Conservation (phyloP, 2,888 invertebrate genomes). For the Stenodera caucasica region DNA sequence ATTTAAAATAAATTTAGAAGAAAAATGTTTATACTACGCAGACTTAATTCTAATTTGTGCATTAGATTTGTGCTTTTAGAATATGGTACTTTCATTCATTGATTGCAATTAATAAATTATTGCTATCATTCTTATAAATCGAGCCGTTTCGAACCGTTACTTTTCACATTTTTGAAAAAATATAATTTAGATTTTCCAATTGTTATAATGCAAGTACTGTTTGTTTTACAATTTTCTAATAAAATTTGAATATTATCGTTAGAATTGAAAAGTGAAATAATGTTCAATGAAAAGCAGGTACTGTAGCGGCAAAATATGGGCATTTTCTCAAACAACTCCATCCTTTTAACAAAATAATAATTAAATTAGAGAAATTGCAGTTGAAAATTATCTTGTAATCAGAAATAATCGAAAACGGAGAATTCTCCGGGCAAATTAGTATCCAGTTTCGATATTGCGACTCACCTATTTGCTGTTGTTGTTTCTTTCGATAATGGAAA, state of each 20-base stretch:
- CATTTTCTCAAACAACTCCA: neutral
- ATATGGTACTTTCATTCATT: conserved; percentile 20
- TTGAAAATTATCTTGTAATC: neutral
- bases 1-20: neutral
- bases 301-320: neutral
- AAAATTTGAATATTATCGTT: neutral
- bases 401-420: neutral
- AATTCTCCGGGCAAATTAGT: neutral
- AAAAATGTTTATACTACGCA: neutral
- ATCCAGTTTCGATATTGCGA: neutral
- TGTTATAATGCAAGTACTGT: neutral
- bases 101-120: neutral
- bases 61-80: conserved; percentile 27
- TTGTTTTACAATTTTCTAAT: neutral
- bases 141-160: neutral
- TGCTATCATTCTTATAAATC: neutral
- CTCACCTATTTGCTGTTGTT: neutral
- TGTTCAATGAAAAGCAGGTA: neutral
- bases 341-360: neutral
- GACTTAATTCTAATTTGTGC: conserved; percentile 21
- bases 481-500: too few species aligned
- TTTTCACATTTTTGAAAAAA: neutral
- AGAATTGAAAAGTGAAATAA: neutral
- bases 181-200: neutral
- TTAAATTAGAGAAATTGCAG: neutral